phyloP scores from a whole-genome alignment of 2,113 vertebrate genomes.

The Nymphicus hollandicus region DNA sequence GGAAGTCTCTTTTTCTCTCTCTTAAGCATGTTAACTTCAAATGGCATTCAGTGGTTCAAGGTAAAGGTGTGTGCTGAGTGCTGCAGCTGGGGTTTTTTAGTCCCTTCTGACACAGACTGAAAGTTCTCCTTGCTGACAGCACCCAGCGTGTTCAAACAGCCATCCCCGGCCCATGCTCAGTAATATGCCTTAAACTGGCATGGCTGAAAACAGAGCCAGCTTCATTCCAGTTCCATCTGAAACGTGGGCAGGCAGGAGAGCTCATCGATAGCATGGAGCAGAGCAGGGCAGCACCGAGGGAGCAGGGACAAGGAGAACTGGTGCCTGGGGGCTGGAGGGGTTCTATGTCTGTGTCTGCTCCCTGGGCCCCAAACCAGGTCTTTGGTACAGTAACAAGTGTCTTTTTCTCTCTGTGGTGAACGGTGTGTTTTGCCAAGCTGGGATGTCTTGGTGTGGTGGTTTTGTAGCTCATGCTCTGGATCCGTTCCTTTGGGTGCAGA shows the following conservation, averaged over 20 bases:
- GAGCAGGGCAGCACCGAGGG: background rate
- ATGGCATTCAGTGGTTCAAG: background rate
- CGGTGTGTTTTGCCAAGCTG: background rate
- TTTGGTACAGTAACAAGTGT: background rate
- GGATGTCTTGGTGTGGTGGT: background rate
- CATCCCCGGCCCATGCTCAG: background rate
- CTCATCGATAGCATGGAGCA: background rate
- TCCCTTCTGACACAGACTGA: slow-evolving; percentile 35
- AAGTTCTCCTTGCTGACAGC: slow-evolving; percentile 35
- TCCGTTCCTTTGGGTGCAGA: background rate
- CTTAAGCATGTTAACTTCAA: background rate
- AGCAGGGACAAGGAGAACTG: background rate
- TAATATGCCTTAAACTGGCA: background rate
- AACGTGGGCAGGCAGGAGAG: background rate
- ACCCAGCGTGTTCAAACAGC: slow-evolving; percentile 5
- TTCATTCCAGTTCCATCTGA: slow-evolving; percentile 30
- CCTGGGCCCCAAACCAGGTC: background rate
- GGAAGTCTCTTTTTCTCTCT: background rate
- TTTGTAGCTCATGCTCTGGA: background rate
- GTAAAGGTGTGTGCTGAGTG: background rate
- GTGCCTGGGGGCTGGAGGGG: background rate
- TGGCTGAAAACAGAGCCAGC: background rate
- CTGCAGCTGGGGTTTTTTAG: background rate
- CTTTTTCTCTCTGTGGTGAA: background rate
- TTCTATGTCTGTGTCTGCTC: rapidly evolving